Conservation (phyloP, 1,140 invertebrate genomes). For the Ceratitis capitata region DNA sequence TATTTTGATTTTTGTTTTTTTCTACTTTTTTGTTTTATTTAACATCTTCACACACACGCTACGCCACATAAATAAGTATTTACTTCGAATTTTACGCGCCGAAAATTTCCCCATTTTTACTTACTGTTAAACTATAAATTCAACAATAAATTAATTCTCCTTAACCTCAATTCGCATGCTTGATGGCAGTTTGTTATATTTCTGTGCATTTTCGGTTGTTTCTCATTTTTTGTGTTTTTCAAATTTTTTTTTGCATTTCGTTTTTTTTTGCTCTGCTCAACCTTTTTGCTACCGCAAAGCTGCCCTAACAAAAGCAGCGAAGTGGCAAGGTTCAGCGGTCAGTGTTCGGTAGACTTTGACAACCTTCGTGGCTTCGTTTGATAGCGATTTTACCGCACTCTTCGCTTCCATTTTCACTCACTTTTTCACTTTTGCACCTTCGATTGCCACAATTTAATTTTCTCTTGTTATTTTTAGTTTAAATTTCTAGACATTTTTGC, state of each 20-base stretch:
- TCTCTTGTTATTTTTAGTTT: not conserved
- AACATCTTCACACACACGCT: not conserved
- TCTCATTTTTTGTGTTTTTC: no score
- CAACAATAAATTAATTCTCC: conserved; percentile 31
- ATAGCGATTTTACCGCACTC: not conserved
- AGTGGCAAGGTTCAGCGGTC: conserved; percentile 31
- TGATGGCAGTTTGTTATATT: no score
- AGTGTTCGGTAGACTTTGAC: not conserved
- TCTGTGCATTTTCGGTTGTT: no score
- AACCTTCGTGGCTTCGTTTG: not conserved
- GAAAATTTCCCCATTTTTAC: not conserved
- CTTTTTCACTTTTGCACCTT: not conserved
- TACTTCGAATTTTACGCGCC: not conserved
- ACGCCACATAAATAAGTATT: not conserved
- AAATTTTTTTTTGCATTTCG: not conserved
- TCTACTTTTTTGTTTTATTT: not conserved
- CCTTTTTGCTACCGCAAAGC: not conserved
- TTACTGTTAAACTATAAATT: not conserved
- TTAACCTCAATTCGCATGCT: conserved; percentile 33
- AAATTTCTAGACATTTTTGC: not conserved
- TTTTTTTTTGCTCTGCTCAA: not conserved
- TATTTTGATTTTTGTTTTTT: no score
- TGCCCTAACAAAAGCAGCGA: not conserved
- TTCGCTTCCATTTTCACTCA: no score
- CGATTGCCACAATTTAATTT: not conserved